Evolutionary conservation across 1,140 invertebrate genomes (phyloP), one percentile per base, ranked within the genome.

Genomic region (Leptinotarsa lineolata): DNA sequence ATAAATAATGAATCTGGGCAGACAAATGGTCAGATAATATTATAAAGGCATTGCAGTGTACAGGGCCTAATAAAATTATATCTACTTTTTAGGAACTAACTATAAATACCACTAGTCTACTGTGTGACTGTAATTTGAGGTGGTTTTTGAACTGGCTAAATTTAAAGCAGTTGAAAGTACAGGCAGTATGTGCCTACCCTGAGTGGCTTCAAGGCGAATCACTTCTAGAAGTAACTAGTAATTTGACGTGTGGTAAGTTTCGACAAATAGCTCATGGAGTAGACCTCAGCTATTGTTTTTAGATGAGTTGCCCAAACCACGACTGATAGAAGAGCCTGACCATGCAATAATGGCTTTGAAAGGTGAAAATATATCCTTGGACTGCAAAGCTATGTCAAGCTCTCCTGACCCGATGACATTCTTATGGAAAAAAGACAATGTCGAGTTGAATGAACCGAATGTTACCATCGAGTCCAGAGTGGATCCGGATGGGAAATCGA

Each of bases 401-500:
- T 70, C 88, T 16, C 83, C 87, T 48, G 87, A 86, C 77, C 87
- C 88, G 76, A 91, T 94, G 82, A 89, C 87, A 72, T 95, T 97
- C 82, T 88, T 90, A 64, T 98, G 96, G 96, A 94, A 92, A 79
- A 94, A 94, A 82, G 94, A 97, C 80, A 95, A 96, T 85, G 86
- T 91, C 54, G 93, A 96, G 81, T 82, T 93, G 16, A 85, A 82
- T 46, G 80, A 80, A 20, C 72, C 79, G 0, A 75, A 79, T 44
- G 79, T 84, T 16, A 77, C 72, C 12, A 74, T 80, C 12, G 79
- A 69, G 45, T 76, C 80, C 46, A 76, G 22, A 48, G 70, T 73
- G 58, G 70, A 75, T 3, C 80, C 82, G 0, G 83, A 86, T 67
- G 85, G 82, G 72, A 88, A 88, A n/a, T 86, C 88, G 45, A 88